Evolutionary conservation across 37 sponge, comb jelly and placozoan species (phyloP).

Genomic region (Eunapius fragilis): DNA sequence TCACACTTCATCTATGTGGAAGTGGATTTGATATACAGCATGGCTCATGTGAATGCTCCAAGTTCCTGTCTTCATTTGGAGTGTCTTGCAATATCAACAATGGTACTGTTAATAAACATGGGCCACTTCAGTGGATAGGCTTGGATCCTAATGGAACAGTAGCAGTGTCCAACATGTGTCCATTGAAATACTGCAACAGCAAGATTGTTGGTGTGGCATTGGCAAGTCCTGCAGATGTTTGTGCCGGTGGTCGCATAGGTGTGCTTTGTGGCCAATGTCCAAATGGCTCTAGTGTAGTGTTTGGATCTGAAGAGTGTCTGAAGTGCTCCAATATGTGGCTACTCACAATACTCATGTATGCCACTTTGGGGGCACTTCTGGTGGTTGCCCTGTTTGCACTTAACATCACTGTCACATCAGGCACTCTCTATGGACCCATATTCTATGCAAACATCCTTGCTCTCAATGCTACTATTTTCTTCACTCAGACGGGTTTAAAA

Average conservation of each 20-base stretch:
- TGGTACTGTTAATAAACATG: too few relatives aligned
- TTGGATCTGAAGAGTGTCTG: constrained; percentile 40
- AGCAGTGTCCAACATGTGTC: background rate
- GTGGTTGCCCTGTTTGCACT: constrained; percentile 44
- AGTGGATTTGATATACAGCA: too few relatives aligned
- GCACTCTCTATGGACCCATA: constrained; percentile 47
- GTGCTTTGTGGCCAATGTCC: constrained; percentile 58
- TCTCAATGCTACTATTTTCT: constrained; percentile 29
- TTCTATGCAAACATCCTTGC: constrained; percentile 58
- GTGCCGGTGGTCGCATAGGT: constrained; percentile 34
- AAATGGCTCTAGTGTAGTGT: constrained; percentile 42
- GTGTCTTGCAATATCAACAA: background rate
- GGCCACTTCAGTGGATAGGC: constrained; percentile 54
- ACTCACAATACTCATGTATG: constrained; percentile 28
- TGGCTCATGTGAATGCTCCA: constrained; percentile 6
- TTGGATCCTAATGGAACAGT: background rate
- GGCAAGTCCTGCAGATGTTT: constrained; percentile 4
- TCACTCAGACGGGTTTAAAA: background rate
- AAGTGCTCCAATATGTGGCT: constrained; percentile 47
- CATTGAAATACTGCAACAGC: constrained; percentile 12
- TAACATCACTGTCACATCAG: constrained; percentile 38
- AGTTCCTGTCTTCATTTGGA: background rate
- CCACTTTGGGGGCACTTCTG: constrained; percentile 21
- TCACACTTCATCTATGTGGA: too few relatives aligned
- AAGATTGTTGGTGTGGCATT: background rate